Conservation (phyloP, 2,888 invertebrate genomes). For the Eristalinus sepulchralis region DNA sequence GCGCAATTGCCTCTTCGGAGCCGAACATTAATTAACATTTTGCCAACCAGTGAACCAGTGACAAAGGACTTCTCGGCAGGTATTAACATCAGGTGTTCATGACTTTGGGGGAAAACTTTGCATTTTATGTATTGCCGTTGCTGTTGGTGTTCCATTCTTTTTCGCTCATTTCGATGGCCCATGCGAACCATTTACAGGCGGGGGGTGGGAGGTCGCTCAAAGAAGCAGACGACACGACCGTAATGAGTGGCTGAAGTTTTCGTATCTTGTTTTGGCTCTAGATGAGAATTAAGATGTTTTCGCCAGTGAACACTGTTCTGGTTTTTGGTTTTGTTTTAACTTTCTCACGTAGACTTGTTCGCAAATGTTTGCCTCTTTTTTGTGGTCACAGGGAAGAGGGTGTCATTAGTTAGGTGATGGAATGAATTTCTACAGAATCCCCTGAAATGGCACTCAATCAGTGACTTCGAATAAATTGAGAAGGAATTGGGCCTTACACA, state of each 20-base stretch:
- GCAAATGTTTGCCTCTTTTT: not conserved
- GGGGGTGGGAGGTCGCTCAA: slow-evolving; percentile 3
- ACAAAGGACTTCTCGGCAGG: slow-evolving; percentile 57
- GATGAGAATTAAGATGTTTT: slow-evolving; percentile 63
- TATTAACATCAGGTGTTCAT: slow-evolving; percentile 69
- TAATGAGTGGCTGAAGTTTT: slow-evolving; percentile 60
- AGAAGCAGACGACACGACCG: slow-evolving; percentile 52
- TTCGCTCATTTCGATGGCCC: not conserved
- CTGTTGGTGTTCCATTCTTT: slow-evolving; percentile 5
- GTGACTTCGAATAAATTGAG: slow-evolving; percentile 35
- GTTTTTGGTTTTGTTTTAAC: slow-evolving; percentile 17
- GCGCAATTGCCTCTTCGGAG: slow-evolving; percentile 54
- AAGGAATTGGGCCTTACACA: too few species aligned
- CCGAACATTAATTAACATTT: slow-evolving; percentile 66
- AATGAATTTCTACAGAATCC: slow-evolving; percentile 13
- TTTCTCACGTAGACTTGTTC: not conserved
- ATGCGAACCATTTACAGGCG: not conserved
- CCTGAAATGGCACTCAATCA: slow-evolving; percentile 34
- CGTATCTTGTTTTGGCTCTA: slow-evolving; percentile 26
- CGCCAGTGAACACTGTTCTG: slow-evolving; percentile 14
- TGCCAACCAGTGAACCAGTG: slow-evolving; percentile 44
- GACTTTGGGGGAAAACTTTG: slow-evolving; percentile 60
- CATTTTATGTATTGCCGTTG: slow-evolving; percentile 53
- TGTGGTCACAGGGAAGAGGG: not conserved
- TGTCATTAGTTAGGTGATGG: slow-evolving; percentile 59